phyloP scores from a whole-genome alignment of 2,888 invertebrate species.

The Thyatira batis region DNA sequence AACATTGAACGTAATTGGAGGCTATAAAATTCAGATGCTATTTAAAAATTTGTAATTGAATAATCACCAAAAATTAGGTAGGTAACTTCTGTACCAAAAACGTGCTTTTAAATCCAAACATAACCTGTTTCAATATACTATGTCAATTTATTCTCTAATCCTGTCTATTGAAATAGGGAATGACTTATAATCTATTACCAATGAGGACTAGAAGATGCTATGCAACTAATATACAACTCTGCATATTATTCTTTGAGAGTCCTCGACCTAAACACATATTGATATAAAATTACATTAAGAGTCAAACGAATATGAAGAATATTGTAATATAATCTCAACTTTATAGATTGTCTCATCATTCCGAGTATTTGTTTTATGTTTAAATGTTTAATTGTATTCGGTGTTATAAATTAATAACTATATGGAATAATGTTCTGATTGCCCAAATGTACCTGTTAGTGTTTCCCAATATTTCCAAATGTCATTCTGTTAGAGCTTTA shows the following conservation, averaged over 20 bases:
- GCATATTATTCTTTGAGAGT: not conserved
- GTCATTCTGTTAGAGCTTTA: slow-evolving; percentile 34
- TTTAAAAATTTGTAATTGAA: not conserved
- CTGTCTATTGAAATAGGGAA: not conserved
- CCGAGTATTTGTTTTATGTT: not conserved
- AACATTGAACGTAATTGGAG: not conserved
- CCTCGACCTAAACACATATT: not conserved
- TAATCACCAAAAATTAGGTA: not conserved
- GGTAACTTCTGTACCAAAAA: not conserved
- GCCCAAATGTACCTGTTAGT: slow-evolving; percentile 1
- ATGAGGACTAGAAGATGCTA: not conserved
- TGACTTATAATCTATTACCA: not conserved
- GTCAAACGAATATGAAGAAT: not conserved
- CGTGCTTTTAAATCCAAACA: not conserved
- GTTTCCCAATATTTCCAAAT: slow-evolving; percentile 3
- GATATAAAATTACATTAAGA: not conserved
- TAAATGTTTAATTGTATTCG: slow-evolving; percentile 1
- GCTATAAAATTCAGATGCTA: not conserved
- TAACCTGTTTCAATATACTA: not conserved
- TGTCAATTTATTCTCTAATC: not conserved
- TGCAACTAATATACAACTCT: not conserved
- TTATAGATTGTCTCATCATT: not conserved
- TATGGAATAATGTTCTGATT: not conserved
- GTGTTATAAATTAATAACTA: slow-evolving; percentile 2
- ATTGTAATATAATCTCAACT: not conserved